These are phyloP conservation scores for Callipepla californica DNA, from an alignment of 2,113 vertebrate species.

Conservation along the genomic window DNA sequence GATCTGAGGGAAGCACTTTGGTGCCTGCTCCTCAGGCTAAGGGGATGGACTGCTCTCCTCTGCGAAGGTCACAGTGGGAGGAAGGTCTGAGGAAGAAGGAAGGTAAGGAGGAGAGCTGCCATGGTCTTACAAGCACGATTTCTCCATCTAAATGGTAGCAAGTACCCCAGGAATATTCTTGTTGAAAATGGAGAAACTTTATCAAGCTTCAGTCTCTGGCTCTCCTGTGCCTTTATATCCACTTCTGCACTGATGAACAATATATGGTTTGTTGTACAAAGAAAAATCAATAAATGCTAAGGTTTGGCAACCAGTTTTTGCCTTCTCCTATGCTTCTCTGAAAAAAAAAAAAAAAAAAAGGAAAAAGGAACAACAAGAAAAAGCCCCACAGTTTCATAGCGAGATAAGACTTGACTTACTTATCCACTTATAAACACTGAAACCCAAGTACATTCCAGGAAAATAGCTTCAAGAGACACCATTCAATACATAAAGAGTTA, in stretches of 20 bases:
- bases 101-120: background rate
- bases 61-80: fast-evolving
- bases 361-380: background rate
- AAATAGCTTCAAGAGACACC: background rate
- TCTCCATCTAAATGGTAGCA: background rate
- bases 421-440: background rate
- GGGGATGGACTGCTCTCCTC: background rate
- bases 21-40: fast-evolving
- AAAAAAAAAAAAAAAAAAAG: background rate
- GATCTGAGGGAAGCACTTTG: fast-evolving
- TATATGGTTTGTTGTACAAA: background rate
- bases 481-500: slow-evolving; percentile 30
- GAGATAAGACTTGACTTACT: background rate
- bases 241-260: background rate
- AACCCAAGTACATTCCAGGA: background rate
- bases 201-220: background rate
- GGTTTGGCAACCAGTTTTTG: background rate
- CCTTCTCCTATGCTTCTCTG: background rate
- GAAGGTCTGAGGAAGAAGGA: background rate
- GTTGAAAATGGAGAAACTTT: background rate
- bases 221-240: background rate
- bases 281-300: background rate
- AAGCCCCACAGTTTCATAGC: background rate
- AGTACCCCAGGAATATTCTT: background rate
- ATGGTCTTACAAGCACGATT: background rate